Evolutionary conservation across 2,797 vertebrate species (phyloP).

Genomic region (Pipistrellus kuhlii): DNA sequence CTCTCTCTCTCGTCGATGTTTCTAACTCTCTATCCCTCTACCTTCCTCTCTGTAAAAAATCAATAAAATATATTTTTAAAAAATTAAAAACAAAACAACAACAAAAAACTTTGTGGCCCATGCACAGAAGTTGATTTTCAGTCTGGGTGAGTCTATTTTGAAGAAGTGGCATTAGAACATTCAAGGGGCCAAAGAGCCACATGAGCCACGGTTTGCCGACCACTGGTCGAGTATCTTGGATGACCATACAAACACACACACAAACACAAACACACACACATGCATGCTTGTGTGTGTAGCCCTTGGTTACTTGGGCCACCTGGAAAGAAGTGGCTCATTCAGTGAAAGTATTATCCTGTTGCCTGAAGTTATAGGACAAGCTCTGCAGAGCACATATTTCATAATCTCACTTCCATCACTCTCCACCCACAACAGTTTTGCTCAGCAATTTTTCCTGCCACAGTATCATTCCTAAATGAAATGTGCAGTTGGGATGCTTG

Average conservation of each 20-base stretch:
- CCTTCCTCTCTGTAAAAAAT: no score
- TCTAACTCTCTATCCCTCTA: no score
- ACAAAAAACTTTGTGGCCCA: no score
- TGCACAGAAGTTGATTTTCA: no score
- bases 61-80: no score
- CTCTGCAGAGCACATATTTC: background rate
- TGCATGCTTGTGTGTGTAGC: background rate
- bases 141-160: no score
- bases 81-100: no score
- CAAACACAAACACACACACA: no score
- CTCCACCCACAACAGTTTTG: background rate
- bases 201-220: no score
- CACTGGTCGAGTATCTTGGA: background rate
- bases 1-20: no score
- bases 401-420: background rate
- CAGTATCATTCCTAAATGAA: conserved; percentile 56
- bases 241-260: background rate
- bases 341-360: background rate
- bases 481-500: background rate
- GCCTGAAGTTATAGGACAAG: background rate
- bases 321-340: background rate
- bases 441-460: conserved; percentile 18
- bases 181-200: no score
- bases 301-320: background rate
- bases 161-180: no score